Evolutionary conservation across 2,888 invertebrate genomes (phyloP), one percentile per base, ranked within the genome.

Genomic region (Standfussiana lucernea): DNA sequence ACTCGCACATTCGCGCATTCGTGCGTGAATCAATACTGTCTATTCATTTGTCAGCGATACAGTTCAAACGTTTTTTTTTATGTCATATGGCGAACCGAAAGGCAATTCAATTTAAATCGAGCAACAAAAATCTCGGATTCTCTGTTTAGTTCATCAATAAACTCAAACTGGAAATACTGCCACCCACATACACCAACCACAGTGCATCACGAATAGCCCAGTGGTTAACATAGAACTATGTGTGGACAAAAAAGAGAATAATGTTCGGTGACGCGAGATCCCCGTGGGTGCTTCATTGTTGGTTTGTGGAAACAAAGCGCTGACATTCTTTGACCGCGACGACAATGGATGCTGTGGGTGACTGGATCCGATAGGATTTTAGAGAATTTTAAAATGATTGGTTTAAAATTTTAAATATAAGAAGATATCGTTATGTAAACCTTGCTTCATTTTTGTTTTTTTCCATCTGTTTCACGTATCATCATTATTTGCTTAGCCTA

Each of bases 241-340:
- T 83, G 45, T 65, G 80, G 71, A 79, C 84, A 84, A 93, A 92
- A 92, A 90, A 90, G 86, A 86, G 90, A 92, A 92, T 93, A 90
- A 92, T 93, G 93, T 94, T 93, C 92, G 92, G 93, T 92, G 93
- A 93, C 94, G 91, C 92, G 88, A 73, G 86, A 83, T 86, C 77
- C 82, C 90, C 91, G 88, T 86, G 77, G 89, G 85, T 89, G 90
- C 93, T 93, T 92, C 75, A 79, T 82, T 71, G 74, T 66, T 53
- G 84, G 86, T 85, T 40, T 64, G 64, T 81, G 88, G 92, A 93
- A 93, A 94, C 93, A 91, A 93, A 94, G 89, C 91, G 89, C 89
- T 66, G 76, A 78, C 84, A 82, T 81, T 69, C 72, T 78, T 81
- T 72, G 56, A 72, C 78, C 76, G 15, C 67, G 42, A 64, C 65